Evolutionary conservation across 2,888 invertebrate species (phyloP).

Genomic region (Tachina lurida): DNA sequence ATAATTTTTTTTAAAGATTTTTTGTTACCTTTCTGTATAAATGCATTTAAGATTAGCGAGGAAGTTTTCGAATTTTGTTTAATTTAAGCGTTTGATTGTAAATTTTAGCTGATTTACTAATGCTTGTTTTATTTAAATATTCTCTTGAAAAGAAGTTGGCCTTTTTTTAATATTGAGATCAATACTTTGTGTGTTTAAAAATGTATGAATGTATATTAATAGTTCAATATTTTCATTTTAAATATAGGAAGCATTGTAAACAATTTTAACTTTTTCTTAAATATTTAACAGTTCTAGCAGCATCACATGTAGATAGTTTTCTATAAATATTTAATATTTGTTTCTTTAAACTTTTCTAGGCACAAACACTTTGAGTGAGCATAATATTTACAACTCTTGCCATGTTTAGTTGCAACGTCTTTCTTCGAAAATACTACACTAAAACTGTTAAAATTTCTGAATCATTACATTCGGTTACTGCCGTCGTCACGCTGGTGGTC

Average conservation of each 20-base stretch:
- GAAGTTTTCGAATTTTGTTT: slow-evolving; percentile 62
- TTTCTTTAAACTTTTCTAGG: slow-evolving; percentile 40
- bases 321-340: slow-evolving; percentile 15
- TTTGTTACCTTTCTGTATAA: slow-evolving; percentile 66
- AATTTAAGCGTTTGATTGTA: not conserved
- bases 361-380: slow-evolving; percentile 71
- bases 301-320: slow-evolving; percentile 63
- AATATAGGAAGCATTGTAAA: slow-evolving; percentile 40
- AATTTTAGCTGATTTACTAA: not conserved
- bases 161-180: slow-evolving; percentile 67
- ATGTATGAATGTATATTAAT: slow-evolving; percentile 25
- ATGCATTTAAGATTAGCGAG: slow-evolving; percentile 74
- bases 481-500: slow-evolving; percentile 73
- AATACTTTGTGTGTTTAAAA: slow-evolving; percentile 55
- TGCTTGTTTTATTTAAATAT: slow-evolving; percentile 39
- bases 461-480: slow-evolving; percentile 75
- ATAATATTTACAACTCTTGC: slow-evolving; percentile 46
- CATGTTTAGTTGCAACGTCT: not conserved
- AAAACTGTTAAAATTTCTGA: slow-evolving; percentile 85
- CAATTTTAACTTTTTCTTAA: slow-evolving; percentile 28
- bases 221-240: slow-evolving; percentile 39
- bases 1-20: slow-evolving; percentile 4
- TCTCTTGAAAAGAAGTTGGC: slow-evolving; percentile 70
- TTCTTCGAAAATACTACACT: slow-evolving; percentile 80
- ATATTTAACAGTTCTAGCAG: slow-evolving; percentile 69